These are phyloP conservation scores for Naso thynnoides DNA, from an alignment of 2,797 vertebrate genomes.

Conservation along the genomic window DNA sequence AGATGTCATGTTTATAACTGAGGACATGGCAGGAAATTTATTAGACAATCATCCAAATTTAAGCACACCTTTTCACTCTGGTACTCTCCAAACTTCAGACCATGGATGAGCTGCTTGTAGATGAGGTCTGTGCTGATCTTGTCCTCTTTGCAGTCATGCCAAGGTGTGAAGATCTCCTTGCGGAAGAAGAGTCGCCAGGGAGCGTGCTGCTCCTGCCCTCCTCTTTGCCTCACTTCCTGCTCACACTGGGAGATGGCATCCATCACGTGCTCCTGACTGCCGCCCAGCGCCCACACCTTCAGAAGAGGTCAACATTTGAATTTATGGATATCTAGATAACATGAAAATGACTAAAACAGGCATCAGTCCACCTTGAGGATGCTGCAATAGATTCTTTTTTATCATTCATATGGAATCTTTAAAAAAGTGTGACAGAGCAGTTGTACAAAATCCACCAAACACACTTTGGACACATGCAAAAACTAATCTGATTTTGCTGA, in stretches of 20 bases:
- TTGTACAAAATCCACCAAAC: no score
- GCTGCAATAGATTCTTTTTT: no score
- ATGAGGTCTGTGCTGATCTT: conserved; percentile 92
- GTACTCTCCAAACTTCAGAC: conserved; percentile 92
- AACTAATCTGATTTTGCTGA: no score
- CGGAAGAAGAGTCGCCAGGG: conserved; percentile 95
- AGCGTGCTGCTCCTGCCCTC: conserved; percentile 90
- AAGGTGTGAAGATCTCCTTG: conserved; percentile 97
- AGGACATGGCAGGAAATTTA: neutral
- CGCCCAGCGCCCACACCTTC: conserved; percentile 94
- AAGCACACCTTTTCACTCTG: conserved; percentile 88
- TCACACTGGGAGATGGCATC: conserved; percentile 96
- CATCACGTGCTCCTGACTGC: conserved; percentile 91
- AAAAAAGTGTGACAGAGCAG: no score
- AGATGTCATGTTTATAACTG: neutral
- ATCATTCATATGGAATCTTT: no score
- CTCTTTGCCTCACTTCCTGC: conserved; percentile 89
- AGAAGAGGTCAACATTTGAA: neutral
- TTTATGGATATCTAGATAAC: neutral
- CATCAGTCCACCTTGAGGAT: no score
- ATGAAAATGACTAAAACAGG: neutral
- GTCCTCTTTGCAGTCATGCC: conserved; percentile 92
- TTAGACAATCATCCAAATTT: neutral
- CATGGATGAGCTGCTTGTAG: conserved; percentile 92
- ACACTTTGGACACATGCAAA: no score